Conservation (phyloP, 2,113 vertebrate species). For the Tragelaphus buxtoni region DNA sequence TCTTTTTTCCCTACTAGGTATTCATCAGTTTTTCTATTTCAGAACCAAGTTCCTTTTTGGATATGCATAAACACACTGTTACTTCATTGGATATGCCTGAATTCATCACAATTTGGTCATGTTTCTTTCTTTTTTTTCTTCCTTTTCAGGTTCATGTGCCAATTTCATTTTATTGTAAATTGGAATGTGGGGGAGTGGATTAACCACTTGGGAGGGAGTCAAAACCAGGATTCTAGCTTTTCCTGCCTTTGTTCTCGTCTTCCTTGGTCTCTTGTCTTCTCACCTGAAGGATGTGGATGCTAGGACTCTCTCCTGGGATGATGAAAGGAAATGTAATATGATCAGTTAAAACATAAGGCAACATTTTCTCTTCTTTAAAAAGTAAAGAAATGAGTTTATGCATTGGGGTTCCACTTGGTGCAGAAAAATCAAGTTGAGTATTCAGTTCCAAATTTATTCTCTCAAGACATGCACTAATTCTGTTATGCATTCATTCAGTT, state of each 20-base stretch:
- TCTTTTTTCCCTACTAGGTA: neutral
- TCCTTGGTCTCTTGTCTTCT: conserved; percentile 48
- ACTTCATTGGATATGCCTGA: conserved; percentile 25
- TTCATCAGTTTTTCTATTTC: neutral
- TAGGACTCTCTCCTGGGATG: neutral
- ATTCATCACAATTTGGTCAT: conserved; percentile 40
- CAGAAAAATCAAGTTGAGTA: too few species aligned
- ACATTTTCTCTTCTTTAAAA: neutral
- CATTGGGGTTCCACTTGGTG: neutral
- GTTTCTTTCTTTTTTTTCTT: conserved; percentile 35
- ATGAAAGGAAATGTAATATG: neutral
- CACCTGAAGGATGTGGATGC: conserved; percentile 15
- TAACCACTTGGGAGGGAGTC: conserved; percentile 49
- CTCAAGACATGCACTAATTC: too few species aligned
- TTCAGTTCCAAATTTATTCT: too few species aligned
- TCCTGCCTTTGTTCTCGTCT: neutral
- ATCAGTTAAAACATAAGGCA: neutral
- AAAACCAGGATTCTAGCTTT: conserved; percentile 51
- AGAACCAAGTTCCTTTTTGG: neutral
- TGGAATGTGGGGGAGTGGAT: conserved; percentile 57
- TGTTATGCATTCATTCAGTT: too few species aligned
- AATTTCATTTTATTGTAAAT: conserved; percentile 69
- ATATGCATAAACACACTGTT: conserved; percentile 1
- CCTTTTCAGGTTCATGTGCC: conserved; percentile 64
- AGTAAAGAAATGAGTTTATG: neutral